phyloP scores from a whole-genome alignment of 1,140 invertebrate species.

The Drosophila tropicalis region DNA sequence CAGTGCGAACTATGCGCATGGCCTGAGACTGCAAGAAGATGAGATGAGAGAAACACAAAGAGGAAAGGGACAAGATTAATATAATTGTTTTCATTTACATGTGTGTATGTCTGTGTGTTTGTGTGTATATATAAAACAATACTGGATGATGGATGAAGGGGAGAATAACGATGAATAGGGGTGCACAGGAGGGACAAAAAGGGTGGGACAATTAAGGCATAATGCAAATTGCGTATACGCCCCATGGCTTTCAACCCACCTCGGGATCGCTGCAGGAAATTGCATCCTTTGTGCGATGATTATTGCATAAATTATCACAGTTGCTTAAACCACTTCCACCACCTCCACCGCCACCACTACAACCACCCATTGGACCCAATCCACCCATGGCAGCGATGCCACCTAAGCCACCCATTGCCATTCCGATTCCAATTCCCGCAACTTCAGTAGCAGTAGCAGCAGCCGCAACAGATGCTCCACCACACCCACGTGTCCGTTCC shows the following conservation, averaged over 20 bases:
- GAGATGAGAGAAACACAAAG: background rate
- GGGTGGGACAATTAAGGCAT: constrained; percentile 9
- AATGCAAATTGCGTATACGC: constrained; percentile 60
- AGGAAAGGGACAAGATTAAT: constrained; percentile 21
- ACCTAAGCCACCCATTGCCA: background rate
- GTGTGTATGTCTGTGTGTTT: background rate
- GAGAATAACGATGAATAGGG: background rate
- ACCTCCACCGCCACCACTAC: background rate
- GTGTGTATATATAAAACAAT: constrained; percentile 1
- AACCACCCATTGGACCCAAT: background rate
- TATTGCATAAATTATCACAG: constrained; percentile 77
- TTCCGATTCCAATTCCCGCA: background rate
- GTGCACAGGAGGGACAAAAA: background rate
- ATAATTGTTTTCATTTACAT: constrained; percentile 24
- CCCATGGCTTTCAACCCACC: constrained; percentile 55
- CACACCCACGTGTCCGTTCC: constrained; percentile 44
- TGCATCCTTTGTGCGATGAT: constrained; percentile 70
- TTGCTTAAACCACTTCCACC: constrained; percentile 27
- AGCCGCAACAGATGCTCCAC: background rate
- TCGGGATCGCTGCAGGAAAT: constrained; percentile 68
- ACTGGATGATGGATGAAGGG: background rate
- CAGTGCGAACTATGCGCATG: constrained; percentile 97
- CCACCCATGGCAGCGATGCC: too few relatives aligned
- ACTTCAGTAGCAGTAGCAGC: background rate
- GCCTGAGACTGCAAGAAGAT: constrained; percentile 94